A percentile compares a stretch with the other conserved stretches of the same genome.
phyloP scores from a whole-genome alignment of 2,888 invertebrate genomes.

The Monoplex corrugatus region DNA sequence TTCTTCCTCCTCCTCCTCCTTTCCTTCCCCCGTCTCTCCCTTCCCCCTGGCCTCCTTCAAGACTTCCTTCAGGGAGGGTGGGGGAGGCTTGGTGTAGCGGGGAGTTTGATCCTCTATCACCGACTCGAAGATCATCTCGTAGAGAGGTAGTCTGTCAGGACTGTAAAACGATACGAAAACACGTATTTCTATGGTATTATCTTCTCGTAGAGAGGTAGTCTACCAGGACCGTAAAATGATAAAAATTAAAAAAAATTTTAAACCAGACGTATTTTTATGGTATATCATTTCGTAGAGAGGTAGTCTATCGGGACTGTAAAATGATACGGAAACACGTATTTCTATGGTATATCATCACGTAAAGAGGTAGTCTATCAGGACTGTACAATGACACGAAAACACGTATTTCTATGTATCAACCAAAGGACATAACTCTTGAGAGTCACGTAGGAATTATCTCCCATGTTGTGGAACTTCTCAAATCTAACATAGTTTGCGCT shows the following conservation, averaged over 20 bases:
- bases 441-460: no score
- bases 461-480: conserved; percentile 74
- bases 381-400: conserved; percentile 2
- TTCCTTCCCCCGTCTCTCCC: background rate
- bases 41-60: background rate
- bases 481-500: no score
- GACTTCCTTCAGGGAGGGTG: conserved; percentile 29
- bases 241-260: conserved; percentile 73
- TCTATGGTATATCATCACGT: no score
- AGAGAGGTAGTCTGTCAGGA: conserved; percentile 76
- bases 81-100: conserved; percentile 61
- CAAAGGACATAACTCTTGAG: no score
- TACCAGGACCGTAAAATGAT: conserved; percentile 71
- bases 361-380: conserved; percentile 76
- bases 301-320: conserved; percentile 76
- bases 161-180: conserved; percentile 61
- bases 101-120: conserved; percentile 73
- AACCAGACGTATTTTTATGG: no score
- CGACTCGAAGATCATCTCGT: conserved; percentile 77
- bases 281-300: no score
- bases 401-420: background rate
- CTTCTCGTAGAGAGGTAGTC: no score
- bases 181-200: background rate
- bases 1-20: background rate
- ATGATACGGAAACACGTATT: background rate